Conservation (phyloP, 2,888 invertebrate species). For the Drosophila demipolita region DNA sequence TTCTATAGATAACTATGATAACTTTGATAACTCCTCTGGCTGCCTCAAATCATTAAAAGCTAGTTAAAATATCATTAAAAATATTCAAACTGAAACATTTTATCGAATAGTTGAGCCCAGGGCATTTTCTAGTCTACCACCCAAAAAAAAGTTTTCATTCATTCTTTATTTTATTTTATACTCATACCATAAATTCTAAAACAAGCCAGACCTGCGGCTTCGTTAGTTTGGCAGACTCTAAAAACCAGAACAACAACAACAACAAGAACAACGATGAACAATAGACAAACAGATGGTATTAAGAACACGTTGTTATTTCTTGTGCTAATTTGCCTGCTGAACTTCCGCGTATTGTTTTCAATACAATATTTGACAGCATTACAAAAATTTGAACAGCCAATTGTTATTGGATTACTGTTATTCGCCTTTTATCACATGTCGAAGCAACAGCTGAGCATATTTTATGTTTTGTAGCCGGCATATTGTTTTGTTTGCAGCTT, state of each 20-base stretch:
- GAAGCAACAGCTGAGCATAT: conserved; percentile 56
- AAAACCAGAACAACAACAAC: conserved; percentile 3
- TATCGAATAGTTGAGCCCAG: background rate
- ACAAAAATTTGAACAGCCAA: conserved; percentile 27
- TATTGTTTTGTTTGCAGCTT: conserved; percentile 18
- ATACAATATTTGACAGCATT: conserved; percentile 23
- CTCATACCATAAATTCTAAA: conserved; percentile 33
- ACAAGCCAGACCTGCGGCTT: conserved; percentile 22
- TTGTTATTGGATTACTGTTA: conserved; percentile 30
- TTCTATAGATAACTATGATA: background rate
- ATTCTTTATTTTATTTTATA: background rate
- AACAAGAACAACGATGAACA: background rate
- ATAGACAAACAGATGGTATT: conserved; percentile 31
- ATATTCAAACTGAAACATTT: background rate
- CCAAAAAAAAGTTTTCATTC: background rate
- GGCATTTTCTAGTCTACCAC: background rate
- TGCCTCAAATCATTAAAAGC: background rate
- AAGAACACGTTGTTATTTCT: conserved; percentile 18
- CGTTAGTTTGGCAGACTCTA: conserved; percentile 4
- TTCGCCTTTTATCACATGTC: conserved; percentile 12
- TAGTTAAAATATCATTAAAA: background rate
- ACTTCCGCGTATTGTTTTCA: conserved; percentile 59
- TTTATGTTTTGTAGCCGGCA: conserved; percentile 41
- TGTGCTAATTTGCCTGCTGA: conserved; percentile 11
- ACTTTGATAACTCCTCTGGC: background rate